Evolutionary conservation across 2,797 vertebrate species (phyloP).

Genomic region (Scleropages formosus): DNA sequence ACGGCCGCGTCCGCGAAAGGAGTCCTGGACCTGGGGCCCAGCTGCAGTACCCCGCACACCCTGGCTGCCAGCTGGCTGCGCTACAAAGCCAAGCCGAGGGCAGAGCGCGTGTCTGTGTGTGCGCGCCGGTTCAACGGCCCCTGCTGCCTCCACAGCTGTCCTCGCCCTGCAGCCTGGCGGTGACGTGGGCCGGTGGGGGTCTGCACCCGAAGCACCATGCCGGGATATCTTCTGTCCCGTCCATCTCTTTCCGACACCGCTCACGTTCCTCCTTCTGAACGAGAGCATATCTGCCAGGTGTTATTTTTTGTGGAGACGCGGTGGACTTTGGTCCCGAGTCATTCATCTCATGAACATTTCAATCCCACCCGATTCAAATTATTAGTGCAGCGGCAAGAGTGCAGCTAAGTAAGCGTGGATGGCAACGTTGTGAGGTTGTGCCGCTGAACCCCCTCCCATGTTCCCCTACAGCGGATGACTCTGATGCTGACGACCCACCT

Average conservation of each 20-base stretch:
- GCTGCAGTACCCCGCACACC: background rate
- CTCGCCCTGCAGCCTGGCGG: background rate
- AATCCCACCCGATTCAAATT: too few species aligned
- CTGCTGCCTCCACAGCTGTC: slow-evolving; percentile 10
- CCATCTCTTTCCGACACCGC: slow-evolving; percentile 25
- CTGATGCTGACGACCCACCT: background rate
- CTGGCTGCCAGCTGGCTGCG: slow-evolving; percentile 18
- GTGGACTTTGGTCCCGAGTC: background rate
- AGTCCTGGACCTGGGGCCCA: background rate
- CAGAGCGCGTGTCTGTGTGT: background rate
- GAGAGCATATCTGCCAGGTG: too few species aligned
- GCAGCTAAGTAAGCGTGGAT: background rate
- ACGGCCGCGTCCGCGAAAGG: background rate
- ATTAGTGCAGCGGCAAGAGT: background rate
- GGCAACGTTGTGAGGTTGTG: background rate
- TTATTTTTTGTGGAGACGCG: background rate
- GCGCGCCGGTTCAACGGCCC: background rate
- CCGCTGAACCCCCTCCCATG: background rate
- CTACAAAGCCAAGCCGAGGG: slow-evolving; percentile 14
- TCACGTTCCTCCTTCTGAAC: too few species aligned
- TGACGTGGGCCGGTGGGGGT: background rate
- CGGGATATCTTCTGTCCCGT: background rate
- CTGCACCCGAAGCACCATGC: background rate
- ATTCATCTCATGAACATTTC: background rate
- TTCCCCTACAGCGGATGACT: background rate